phyloP scores from a whole-genome alignment of 2,113 vertebrate genomes.

The Neolamprologus devosi region DNA sequence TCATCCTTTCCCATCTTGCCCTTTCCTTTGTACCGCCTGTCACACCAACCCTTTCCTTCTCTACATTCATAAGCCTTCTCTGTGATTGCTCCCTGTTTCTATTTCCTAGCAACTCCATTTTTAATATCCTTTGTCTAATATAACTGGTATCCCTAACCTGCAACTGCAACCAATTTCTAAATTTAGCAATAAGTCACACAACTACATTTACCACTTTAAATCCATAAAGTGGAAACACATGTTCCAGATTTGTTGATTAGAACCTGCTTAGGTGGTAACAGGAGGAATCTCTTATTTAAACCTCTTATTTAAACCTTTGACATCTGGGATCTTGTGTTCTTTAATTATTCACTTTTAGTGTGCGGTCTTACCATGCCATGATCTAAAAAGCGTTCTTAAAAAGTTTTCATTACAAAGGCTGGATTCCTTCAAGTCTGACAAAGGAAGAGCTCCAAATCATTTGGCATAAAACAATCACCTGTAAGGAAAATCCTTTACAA shows the following conservation, averaged over 20 bases:
- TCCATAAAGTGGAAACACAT: not conserved
- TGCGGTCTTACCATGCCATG: not conserved
- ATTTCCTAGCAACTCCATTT: not conserved
- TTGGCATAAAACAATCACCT: not conserved
- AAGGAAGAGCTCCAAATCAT: not conserved
- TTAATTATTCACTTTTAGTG: not conserved
- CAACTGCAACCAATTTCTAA: not conserved
- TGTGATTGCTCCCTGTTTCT: not conserved
- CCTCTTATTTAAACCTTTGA: not conserved
- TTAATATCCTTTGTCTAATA: not conserved
- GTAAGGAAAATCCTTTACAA: not conserved
- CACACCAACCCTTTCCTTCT: not conserved
- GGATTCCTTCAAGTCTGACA: not conserved
- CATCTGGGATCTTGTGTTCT: not conserved
- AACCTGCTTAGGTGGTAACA: not conserved
- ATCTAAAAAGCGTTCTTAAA: not conserved
- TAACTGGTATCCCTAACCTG: not conserved
- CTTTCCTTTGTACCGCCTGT: not conserved
- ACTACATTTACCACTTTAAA: not conserved
- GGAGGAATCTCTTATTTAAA: not conserved
- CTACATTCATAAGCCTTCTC: not conserved
- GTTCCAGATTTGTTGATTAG: not conserved
- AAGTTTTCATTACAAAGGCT: not conserved
- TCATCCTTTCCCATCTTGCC: not conserved
- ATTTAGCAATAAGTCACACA: not conserved